Conservation (phyloP, 2,113 vertebrate genomes). For the Geococcyx californianus region DNA sequence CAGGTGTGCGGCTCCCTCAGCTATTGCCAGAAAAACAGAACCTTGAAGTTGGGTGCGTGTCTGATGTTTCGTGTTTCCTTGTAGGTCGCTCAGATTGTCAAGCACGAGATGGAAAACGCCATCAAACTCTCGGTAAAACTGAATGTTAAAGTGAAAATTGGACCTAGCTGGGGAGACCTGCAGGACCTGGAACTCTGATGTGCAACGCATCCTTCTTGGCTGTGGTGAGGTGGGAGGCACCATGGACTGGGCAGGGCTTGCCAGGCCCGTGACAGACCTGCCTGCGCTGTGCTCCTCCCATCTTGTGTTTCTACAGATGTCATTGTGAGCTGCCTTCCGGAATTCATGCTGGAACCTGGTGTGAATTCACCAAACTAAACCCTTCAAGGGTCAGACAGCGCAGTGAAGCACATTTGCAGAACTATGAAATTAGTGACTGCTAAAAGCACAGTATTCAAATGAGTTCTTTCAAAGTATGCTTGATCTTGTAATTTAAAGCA, state of each 20-base stretch:
- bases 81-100: constrained; percentile 94
- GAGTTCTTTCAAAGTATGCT: constrained; percentile 5
- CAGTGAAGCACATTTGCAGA: not conserved
- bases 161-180: constrained; percentile 92
- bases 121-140: constrained; percentile 89
- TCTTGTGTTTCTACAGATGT: accelerated
- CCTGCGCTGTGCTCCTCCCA: accelerated
- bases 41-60: accelerated
- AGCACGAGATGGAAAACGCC: constrained; percentile 92
- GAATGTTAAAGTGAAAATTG: constrained; percentile 88
- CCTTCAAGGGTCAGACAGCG: not conserved
- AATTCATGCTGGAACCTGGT: not conserved
- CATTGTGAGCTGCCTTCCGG: not conserved
- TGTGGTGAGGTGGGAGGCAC: not conserved
- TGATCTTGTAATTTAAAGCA: not conserved
- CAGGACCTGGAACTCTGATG: constrained; percentile 85
- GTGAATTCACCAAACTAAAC: not conserved
- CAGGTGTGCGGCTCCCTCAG: not conserved
- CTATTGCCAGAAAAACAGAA: not conserved
- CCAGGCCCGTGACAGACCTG: not conserved
- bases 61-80: not conserved
- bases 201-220: accelerated
- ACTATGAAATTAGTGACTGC: not conserved
- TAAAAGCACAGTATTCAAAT: constrained; percentile 3
- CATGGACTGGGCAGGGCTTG: accelerated